phyloP scores from a whole-genome alignment of 37 sponge, comb jelly and placozoan genomes.

The Oopsacas minuta region DNA sequence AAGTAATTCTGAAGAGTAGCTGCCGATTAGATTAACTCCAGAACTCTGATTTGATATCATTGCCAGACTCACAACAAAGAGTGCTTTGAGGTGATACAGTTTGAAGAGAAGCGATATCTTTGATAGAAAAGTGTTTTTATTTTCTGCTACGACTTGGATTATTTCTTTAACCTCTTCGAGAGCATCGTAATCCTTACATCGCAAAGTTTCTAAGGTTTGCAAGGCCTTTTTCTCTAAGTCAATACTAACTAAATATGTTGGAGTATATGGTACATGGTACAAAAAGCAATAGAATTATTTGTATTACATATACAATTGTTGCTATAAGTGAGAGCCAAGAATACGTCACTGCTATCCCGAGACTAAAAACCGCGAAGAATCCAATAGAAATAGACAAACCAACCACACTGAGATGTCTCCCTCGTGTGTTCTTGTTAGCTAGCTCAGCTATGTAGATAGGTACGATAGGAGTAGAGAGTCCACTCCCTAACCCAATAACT shows the following conservation, averaged over 20 bases:
- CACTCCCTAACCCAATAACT: neutral
- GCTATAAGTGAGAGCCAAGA: neutral
- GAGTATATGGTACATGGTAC: neutral
- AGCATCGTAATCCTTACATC: neutral
- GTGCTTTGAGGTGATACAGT: neutral
- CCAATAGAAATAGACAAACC: neutral
- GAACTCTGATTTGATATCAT: neutral
- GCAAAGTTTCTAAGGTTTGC: neutral
- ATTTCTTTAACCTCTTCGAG: neutral
- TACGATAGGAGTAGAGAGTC: neutral
- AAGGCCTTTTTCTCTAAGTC: neutral
- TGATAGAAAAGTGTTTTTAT: neutral
- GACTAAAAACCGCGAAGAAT: neutral
- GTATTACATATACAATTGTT: neutral
- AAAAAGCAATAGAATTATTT: neutral
- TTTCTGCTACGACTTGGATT: neutral
- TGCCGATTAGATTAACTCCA: neutral
- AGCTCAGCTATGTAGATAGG: constrained; percentile 6
- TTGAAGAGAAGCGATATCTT: neutral
- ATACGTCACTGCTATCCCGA: neutral
- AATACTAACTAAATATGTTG: neutral
- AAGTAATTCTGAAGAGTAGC: neutral
- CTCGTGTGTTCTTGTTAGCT: constrained; percentile 8
- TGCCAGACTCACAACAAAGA: neutral
- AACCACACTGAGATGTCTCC: neutral